These are phyloP conservation scores for Cephus spinipes DNA, from an alignment of 2,888 invertebrate genomes.

Conservation along the genomic window DNA sequence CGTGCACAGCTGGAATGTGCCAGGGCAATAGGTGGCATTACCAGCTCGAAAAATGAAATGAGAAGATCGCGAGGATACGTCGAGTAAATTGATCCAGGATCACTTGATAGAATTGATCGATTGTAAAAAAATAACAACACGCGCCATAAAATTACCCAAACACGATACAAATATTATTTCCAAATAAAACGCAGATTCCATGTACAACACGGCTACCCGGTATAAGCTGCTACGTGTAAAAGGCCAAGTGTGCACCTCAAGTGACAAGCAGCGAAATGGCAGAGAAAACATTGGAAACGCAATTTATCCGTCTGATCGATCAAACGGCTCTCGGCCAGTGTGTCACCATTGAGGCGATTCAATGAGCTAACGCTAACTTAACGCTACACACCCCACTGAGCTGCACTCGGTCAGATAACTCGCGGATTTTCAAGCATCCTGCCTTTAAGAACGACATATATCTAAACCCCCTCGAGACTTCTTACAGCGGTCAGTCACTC, in stretches of 20 bases:
- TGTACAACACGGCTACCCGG: no score
- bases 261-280: constrained; percentile 12
- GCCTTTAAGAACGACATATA: constrained; percentile 36
- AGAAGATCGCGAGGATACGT: no score
- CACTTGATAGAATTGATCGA: no score
- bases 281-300: constrained; percentile 39
- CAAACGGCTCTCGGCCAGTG: constrained; percentile 32
- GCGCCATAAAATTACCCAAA: no score
- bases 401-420: constrained; percentile 60
- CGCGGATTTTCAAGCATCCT: constrained; percentile 55
- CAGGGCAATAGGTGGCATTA: not conserved
- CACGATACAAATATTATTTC: no score
- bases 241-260: no score
- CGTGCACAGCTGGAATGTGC: no score
- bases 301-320: constrained; percentile 56
- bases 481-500: constrained; percentile 4
- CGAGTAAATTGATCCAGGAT: no score
- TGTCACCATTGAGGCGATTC: constrained; percentile 47
- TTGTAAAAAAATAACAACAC: no score
- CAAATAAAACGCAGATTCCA: no score
- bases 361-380: constrained; percentile 60
- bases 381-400: constrained; percentile 61
- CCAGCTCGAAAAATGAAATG: no score
- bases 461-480: constrained; percentile 21
- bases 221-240: no score